Evolutionary conservation across 2,113 vertebrate genomes (phyloP).

Genomic region (Prionailurus bengalensis): DNA sequence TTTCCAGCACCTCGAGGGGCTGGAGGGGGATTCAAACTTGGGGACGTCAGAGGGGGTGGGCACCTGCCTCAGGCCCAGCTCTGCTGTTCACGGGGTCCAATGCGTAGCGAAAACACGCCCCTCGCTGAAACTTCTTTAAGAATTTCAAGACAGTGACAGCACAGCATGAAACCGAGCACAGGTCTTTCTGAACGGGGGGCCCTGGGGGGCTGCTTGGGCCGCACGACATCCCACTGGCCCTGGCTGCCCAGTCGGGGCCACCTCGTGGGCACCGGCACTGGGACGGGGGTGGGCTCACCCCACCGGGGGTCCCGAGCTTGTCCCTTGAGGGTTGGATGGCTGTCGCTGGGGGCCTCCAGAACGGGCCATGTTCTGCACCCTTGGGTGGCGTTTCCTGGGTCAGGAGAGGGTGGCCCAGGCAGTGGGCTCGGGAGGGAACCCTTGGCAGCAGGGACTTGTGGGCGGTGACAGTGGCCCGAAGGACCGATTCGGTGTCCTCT

Average conservation of each 20-base stretch:
- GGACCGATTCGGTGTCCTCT: not conserved
- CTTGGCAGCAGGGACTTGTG: not conserved
- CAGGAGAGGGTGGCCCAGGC: not conserved
- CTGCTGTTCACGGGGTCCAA: not conserved
- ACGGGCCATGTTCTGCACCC: accelerated
- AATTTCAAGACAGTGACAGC: not conserved
- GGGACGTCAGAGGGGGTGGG: accelerated
- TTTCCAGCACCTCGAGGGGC: not conserved
- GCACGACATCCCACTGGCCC: accelerated
- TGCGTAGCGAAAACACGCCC: not conserved
- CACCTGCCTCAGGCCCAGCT: not conserved
- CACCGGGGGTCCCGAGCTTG: not conserved
- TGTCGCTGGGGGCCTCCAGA: accelerated
- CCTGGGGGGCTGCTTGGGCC: not conserved
- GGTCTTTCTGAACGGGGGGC: not conserved
- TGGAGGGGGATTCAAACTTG: too few species aligned
- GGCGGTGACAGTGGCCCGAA: not conserved
- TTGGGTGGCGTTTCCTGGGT: not conserved
- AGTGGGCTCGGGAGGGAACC: not conserved
- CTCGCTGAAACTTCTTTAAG: not conserved
- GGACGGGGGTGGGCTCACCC: not conserved
- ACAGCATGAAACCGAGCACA: too few species aligned
- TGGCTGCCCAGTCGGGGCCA: not conserved
- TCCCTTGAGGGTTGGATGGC: not conserved
- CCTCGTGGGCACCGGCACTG: not conserved